phyloP scores from a whole-genome alignment of 2,113 vertebrate genomes.

The Ahaetulla prasina region DNA sequence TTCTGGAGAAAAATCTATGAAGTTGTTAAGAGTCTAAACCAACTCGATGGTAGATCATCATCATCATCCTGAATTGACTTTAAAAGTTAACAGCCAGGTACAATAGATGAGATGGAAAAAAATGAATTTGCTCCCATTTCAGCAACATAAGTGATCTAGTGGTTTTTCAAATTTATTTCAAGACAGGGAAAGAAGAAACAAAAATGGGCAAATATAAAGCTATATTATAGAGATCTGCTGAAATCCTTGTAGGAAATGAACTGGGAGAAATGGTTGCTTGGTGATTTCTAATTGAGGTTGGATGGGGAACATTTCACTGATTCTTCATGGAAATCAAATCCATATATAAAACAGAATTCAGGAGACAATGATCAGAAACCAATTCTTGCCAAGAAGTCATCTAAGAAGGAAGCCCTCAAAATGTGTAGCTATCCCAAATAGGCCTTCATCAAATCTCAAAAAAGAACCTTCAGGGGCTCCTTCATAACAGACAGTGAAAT shows the following conservation, averaged over 20 bases:
- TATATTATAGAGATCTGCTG: background rate
- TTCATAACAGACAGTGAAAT: too few relatives aligned
- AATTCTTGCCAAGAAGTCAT: background rate
- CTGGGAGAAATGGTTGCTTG: background rate
- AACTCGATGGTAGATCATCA: background rate
- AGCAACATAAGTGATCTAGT: background rate
- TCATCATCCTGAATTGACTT: background rate
- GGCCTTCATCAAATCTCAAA: too few relatives aligned
- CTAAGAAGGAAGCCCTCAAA: too few relatives aligned
- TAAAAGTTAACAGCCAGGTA: background rate
- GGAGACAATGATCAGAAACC: background rate
- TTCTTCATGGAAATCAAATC: background rate
- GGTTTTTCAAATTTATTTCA: background rate
- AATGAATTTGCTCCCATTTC: background rate
- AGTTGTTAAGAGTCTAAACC: background rate
- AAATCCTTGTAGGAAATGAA: background rate
- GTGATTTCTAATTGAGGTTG: background rate
- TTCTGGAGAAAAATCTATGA: background rate
- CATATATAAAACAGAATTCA: background rate
- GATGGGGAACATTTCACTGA: background rate
- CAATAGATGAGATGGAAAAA: background rate
- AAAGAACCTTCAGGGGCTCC: too few relatives aligned
- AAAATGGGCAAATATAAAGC: background rate
- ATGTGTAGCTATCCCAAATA: too few relatives aligned
- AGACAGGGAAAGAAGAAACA: background rate